Conservation (phyloP, 2,113 vertebrate genomes). For the Cyprinodon brontotheroides region DNA sequence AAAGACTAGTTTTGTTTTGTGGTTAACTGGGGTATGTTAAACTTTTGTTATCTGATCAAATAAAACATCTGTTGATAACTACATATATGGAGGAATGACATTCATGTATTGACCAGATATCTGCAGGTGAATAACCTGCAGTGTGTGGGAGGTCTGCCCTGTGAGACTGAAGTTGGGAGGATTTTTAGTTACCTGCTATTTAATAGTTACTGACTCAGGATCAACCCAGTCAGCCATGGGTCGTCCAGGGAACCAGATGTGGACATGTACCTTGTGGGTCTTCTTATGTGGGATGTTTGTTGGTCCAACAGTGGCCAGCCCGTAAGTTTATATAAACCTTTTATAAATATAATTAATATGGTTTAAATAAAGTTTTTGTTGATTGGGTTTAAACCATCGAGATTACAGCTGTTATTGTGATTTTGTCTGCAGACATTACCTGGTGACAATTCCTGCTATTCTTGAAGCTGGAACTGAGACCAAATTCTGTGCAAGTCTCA, state of each 20-base stretch:
- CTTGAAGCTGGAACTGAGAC: conserved; percentile 68
- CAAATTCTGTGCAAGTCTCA: conserved; percentile 65
- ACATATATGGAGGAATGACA: not conserved
- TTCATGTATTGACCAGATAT: not conserved
- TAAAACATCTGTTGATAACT: not conserved
- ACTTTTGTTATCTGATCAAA: not conserved
- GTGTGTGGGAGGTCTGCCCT: not conserved
- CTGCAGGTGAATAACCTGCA: too few species aligned
- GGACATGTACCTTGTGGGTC: conserved; percentile 41
- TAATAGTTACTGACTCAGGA: conserved; percentile 1
- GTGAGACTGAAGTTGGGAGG: not conserved
- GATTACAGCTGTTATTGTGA: not conserved
- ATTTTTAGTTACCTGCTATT: not conserved
- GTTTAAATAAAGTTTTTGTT: too few species aligned
- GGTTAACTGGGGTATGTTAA: not conserved
- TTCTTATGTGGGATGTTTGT: conserved; percentile 28
- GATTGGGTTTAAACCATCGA: not conserved
- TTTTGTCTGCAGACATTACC: conserved; percentile 48
- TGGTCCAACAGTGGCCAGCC: conserved; percentile 10
- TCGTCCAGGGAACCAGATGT: not conserved
- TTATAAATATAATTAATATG: too few species aligned
- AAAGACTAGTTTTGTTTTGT: not conserved
- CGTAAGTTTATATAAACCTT: conserved; percentile 47
- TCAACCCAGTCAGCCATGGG: conserved; percentile 48
- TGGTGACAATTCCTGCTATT: conserved; percentile 71